Evolutionary conservation across 2,888 invertebrate genomes (phyloP), one percentile per base, ranked within the genome.

Genomic region (Amblyjoppa proteus): DNA sequence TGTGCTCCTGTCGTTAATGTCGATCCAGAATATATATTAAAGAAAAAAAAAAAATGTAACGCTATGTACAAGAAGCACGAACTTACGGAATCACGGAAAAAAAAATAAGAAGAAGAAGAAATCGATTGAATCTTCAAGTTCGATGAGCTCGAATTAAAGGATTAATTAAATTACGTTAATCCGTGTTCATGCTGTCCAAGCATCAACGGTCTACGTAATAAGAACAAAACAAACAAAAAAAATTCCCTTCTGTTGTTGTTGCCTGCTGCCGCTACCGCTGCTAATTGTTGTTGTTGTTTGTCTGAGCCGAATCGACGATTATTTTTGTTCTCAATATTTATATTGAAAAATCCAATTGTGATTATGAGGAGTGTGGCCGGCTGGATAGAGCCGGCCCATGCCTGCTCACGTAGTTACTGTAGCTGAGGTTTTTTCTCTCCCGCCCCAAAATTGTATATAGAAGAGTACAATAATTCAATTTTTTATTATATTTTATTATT

Each of bases 231-330:
- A 31, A 61, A 61, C 20, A 9, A 34, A 31, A 61, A 64, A 34
- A 34, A 80, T 70, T 83, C 69, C 78, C 78, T 85, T 84, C 69
- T 61, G 79, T 87, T 87, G 81, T 85, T 86, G 78, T 85, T 87
- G 86, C 77, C 71, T 71, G 80, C 66, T 71, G 80, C 83, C 61
- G 75, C 69, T 61, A 51, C 66, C 75, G 76, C 79, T 49, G 82
- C 71, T 75, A 31, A 80, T 80, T 87, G 87, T 87, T 88, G 84
- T 88, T 87, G 88, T 88, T 88, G 79, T 87, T 88, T 85, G 83
- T 88, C 84, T 75, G 68, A 77, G 76, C 79, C 84, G 78, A 83
- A 85, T 81, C 76, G 83, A 87, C 74, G 79, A 84, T 86, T 86
- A 83, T 85, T 87, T 80, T 82, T 83, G 68, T 64, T 66, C 34